Conservation (phyloP, 2,113 vertebrate species). For the Tichodroma muraria region DNA sequence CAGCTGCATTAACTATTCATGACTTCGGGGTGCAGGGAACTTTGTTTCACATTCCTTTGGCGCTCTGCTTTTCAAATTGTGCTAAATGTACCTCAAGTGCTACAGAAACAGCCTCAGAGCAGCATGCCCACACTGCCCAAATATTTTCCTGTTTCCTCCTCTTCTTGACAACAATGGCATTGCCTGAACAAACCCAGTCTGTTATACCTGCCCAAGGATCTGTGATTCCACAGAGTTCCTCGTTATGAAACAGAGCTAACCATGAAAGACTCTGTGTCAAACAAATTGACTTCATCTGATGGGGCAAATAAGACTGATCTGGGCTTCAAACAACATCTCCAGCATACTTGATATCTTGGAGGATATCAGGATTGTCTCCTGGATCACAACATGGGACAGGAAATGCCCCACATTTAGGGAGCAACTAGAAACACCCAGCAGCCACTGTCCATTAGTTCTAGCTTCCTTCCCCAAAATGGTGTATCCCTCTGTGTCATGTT, state of each 20-base stretch:
- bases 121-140: not conserved
- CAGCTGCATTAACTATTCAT: constrained; percentile 6
- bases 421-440: not conserved
- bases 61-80: not conserved
- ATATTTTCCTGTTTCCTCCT: not conserved
- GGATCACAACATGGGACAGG: not conserved
- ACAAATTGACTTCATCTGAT: not conserved
- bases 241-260: not conserved
- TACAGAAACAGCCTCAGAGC: not conserved
- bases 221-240: not conserved
- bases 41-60: not conserved
- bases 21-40: not conserved
- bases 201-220: not conserved
- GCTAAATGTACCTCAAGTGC: not conserved
- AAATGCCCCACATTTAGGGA: not conserved
- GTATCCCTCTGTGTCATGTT: not conserved
- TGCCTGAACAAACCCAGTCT: not conserved
- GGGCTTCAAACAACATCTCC: not conserved
- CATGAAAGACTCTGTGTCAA: fast-evolving
- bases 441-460: not conserved
- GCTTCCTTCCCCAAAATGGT: not conserved
- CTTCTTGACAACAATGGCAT: not conserved
- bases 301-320: not conserved
- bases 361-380: not conserved
- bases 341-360: not conserved